phyloP scores from a whole-genome alignment of 2,797 vertebrate species.

The Enteromius mattozi region DNA sequence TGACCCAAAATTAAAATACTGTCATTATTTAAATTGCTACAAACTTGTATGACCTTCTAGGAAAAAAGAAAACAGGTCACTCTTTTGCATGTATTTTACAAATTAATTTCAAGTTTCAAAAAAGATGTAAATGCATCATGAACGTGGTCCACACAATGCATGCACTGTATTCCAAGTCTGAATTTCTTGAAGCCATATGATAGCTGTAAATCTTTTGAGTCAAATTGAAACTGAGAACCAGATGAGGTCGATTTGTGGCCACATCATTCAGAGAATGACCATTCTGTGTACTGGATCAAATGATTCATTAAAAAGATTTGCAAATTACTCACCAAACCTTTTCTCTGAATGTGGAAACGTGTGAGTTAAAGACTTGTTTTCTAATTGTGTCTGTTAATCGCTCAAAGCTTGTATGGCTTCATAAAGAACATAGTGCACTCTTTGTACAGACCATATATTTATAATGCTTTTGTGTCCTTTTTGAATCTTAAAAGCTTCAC shows the following conservation, averaged over 20 bases:
- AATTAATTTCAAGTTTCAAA: too few species aligned
- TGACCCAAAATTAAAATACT: neutral
- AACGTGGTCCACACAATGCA: neutral
- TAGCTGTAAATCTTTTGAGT: neutral
- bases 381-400: neutral
- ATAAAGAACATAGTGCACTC: neutral
- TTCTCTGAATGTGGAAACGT: neutral
- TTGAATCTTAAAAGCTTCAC: neutral
- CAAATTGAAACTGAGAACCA: neutral
- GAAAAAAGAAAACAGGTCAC: neutral
- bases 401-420: constrained; percentile 3
- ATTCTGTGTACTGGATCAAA: neutral
- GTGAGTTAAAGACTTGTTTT: neutral
- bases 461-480: neutral
- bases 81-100: neutral
- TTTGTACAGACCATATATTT: neutral
- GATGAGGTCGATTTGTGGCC: neutral
- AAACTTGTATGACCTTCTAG: neutral
- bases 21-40: neutral
- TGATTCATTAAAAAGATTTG: neutral
- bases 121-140: neutral
- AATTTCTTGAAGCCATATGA: neutral
- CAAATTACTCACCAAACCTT: neutral
- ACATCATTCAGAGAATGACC: neutral
- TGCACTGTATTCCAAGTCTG: neutral